Conservation (phyloP, 2,888 invertebrate genomes). For the Creontiades dilutus region DNA sequence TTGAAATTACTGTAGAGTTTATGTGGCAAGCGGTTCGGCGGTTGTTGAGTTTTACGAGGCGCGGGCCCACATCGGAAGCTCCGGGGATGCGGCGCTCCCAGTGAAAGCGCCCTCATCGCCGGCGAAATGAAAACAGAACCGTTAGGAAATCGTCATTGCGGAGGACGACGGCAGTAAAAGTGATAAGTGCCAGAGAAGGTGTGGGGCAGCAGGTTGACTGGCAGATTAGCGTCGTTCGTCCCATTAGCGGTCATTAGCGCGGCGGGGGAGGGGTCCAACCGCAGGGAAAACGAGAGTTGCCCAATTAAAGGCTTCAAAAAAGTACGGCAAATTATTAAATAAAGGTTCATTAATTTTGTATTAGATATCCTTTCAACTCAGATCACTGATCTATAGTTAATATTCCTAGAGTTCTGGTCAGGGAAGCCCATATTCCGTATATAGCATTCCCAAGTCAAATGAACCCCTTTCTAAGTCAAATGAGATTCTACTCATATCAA, state of each 20-base stretch:
- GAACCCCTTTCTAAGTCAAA: too few species aligned
- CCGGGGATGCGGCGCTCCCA: neutral
- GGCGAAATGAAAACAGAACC: conserved; percentile 6
- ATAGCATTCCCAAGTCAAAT: too few species aligned
- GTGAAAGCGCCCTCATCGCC: conserved; percentile 54
- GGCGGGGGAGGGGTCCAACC: neutral
- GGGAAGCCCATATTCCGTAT: too few species aligned
- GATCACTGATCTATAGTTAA: too few species aligned
- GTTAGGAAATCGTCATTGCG: conserved; percentile 55
- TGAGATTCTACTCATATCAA: too few species aligned
- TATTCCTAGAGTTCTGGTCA: too few species aligned
- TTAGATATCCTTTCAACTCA: too few species aligned
- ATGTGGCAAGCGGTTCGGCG: neutral
- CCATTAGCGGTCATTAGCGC: conserved; percentile 22
- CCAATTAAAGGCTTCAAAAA: neutral
- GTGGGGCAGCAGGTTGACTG: conserved; percentile 4
- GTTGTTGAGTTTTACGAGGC: neutral
- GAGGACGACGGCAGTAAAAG: conserved; percentile 3
- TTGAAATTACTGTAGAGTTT: too few species aligned
- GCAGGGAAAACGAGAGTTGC: neutral
- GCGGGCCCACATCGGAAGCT: conserved; percentile 7
- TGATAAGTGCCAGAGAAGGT: conserved; percentile 28
- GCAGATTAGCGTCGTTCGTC: neutral
- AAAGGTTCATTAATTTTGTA: too few species aligned
- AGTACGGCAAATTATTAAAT: neutral